Percentiles rank a stretch among this genome's conserved stretches.
Conservation (phyloP, 1,140 invertebrate genomes). For the Panulirus ornatus region DNA sequence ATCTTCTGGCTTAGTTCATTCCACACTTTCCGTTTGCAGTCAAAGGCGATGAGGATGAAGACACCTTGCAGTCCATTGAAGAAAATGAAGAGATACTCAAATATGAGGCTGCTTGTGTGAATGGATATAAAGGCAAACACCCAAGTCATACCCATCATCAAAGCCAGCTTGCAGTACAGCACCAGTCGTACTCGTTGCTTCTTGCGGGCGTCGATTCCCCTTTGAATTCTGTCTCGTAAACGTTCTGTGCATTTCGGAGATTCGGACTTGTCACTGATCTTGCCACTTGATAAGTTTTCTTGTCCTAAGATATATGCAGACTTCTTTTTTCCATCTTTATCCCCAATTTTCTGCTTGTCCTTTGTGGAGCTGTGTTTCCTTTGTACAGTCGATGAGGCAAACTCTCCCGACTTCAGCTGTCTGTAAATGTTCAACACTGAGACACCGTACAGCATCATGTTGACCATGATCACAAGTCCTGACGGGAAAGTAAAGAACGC, state of each 20-base stretch:
- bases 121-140: slow-evolving; percentile 71
- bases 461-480: slow-evolving; percentile 77
- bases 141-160: slow-evolving; percentile 81
- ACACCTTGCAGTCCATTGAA: slow-evolving; percentile 81
- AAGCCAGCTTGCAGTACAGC: slow-evolving; percentile 80
- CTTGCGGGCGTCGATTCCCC: slow-evolving; percentile 42
- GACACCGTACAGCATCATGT: slow-evolving; percentile 78
- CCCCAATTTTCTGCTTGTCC: not conserved
- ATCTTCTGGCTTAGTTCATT: slow-evolving; percentile 80
- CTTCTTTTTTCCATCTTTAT: slow-evolving; percentile 22
- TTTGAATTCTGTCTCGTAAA: slow-evolving; percentile 62
- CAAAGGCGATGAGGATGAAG: slow-evolving; percentile 85
- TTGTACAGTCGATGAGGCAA: slow-evolving; percentile 63
- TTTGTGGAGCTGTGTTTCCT: slow-evolving; percentile 23
- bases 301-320: not conserved
- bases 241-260: slow-evolving; percentile 27
- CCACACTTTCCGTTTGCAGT: slow-evolving; percentile 84
- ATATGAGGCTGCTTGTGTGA: slow-evolving; percentile 53
- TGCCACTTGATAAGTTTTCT: not conserved
- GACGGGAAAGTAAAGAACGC: slow-evolving; percentile 79
- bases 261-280: not conserved
- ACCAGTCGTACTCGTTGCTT: slow-evolving; percentile 76
- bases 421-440: slow-evolving; percentile 76
- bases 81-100: slow-evolving; percentile 79
- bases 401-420: slow-evolving; percentile 65